These are phyloP conservation scores for Laterallus jamaicensis DNA, from an alignment of 2,113 vertebrate species.

Conservation along the genomic window DNA sequence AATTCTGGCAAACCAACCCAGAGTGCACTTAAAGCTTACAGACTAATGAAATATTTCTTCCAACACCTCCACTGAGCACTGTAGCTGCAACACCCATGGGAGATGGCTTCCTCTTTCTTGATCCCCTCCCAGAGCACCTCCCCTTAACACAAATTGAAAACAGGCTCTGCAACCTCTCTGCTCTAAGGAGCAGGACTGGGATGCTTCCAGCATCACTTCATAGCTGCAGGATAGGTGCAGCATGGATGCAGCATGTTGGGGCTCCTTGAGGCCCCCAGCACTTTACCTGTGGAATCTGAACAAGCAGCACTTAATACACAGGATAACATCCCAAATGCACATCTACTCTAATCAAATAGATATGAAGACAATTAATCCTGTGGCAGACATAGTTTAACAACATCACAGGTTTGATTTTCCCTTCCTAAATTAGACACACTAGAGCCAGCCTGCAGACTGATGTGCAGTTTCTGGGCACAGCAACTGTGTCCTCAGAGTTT, in stretches of 20 bases:
- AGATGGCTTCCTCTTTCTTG: not conserved
- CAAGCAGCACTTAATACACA: not conserved
- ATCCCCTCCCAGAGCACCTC: not conserved
- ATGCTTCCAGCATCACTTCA: not conserved
- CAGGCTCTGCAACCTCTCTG: not conserved
- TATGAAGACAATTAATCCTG: not conserved
- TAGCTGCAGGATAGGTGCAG: not conserved
- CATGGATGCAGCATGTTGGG: rapidly evolving
- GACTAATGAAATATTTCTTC: not conserved
- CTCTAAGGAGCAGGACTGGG: not conserved
- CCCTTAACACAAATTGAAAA: not conserved
- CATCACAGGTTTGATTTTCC: not conserved
- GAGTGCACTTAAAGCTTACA: not conserved
- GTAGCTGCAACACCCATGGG: not conserved
- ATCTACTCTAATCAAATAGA: not conserved
- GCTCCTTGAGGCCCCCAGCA: not conserved
- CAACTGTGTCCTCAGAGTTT: not conserved
- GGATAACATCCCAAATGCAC: too few species aligned
- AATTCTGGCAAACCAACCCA: not conserved
- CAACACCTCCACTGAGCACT: not conserved
- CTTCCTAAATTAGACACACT: not conserved
- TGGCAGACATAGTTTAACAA: not conserved
- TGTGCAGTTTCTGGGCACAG: not conserved
- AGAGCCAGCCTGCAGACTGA: not conserved
- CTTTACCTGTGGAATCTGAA: not conserved